Evolutionary conservation across 1,140 invertebrate species (phyloP).

Genomic region (Scaptomyza montana): DNA sequence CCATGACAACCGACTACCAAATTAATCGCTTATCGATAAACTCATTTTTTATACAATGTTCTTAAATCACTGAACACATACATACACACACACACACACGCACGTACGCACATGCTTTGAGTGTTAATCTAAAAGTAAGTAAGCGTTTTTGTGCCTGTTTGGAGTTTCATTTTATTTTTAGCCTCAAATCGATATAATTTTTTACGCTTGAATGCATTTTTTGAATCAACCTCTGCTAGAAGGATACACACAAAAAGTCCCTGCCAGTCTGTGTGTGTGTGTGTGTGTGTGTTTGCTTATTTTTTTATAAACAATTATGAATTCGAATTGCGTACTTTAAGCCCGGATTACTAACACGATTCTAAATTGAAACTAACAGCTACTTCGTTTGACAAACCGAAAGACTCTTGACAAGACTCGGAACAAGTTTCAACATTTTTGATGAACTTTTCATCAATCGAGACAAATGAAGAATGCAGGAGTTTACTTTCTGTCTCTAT

Average conservation of each 20-base stretch:
- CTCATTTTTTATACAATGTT: neutral
- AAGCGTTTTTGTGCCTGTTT: constrained; percentile 5
- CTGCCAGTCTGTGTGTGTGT: constrained; percentile 5
- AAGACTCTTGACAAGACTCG: neutral
- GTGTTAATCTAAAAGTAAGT: neutral
- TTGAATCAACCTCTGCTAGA: constrained; percentile 29
- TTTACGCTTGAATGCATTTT: constrained; percentile 75
- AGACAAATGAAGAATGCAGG: neutral
- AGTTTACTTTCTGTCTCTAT: neutral
- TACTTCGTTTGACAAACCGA: neutral
- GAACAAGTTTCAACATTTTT: neutral
- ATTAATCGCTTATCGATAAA: neutral
- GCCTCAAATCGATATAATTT: constrained; percentile 74
- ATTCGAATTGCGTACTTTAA: no score
- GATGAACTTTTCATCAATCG: neutral
- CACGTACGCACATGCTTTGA: neutral
- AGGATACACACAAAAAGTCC: constrained; percentile 11
- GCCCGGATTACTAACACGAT: no score
- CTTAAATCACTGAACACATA: neutral
- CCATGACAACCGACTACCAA: no score
- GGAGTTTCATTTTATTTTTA: constrained; percentile 63
- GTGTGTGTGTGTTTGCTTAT: constrained; percentile 14
- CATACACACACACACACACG: neutral
- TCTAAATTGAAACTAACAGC: neutral
- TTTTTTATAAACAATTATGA: constrained; percentile 40